Percentiles rank a stretch among this genome's conserved stretches.
phyloP scores from a whole-genome alignment of 2,888 invertebrate genomes.

The Protonemura montana region DNA sequence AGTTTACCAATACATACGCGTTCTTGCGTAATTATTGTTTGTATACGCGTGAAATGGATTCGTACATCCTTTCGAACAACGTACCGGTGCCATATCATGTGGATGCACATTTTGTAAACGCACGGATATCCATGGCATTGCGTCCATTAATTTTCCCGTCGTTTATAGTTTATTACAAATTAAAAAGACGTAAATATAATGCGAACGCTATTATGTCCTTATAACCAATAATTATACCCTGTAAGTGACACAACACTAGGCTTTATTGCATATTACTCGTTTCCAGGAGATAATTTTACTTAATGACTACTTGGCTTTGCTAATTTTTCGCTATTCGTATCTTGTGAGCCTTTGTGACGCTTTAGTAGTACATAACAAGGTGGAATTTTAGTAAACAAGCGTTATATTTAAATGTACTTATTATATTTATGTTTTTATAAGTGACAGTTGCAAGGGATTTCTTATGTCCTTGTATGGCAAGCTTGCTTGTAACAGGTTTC shows the following conservation, averaged over 20 bases:
- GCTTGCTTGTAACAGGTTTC: background rate
- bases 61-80: background rate
- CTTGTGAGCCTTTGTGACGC: background rate
- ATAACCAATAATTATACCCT: background rate
- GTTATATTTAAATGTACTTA: background rate
- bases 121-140: background rate
- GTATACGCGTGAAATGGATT: background rate
- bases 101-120: background rate
- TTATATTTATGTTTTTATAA: background rate
- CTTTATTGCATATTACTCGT: constrained; percentile 2
- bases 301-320: background rate
- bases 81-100: background rate
- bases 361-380: background rate
- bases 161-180: background rate
- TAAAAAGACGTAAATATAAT: background rate
- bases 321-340: background rate
- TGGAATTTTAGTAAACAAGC: background rate
- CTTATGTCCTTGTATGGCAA: background rate
- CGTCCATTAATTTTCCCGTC: background rate
- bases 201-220: background rate
- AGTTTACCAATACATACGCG: background rate
- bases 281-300: background rate
- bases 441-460: background rate
- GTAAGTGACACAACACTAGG: background rate
- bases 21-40: background rate